Percentiles rank a stretch among this genome's conserved stretches.
phyloP scores from a whole-genome alignment of 1,140 invertebrate genomes.

The Bombus huntii region DNA sequence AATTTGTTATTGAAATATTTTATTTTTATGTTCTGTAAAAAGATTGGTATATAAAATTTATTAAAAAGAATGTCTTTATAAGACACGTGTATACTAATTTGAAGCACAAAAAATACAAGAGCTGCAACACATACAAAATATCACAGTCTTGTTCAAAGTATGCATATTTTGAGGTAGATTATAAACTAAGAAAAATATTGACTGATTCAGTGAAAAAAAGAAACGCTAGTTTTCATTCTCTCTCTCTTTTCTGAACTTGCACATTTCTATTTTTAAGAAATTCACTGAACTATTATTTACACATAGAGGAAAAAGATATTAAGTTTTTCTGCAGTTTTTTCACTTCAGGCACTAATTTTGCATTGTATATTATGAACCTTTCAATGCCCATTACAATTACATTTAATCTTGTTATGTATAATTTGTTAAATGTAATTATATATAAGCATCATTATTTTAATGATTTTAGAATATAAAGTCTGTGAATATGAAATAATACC shows the following conservation, averaged over 20 bases:
- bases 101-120: not conserved
- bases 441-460: not conserved
- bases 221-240: no score
- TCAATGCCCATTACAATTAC: conserved; percentile 14
- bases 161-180: not conserved
- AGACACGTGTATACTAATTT: not conserved
- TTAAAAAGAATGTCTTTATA: conserved; percentile 10
- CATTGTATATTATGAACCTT: not conserved
- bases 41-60: not conserved
- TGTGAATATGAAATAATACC: not conserved
- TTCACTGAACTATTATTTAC: no score
- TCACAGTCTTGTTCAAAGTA: conserved; percentile 23
- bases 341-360: not conserved
- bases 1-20: conserved; percentile 5
- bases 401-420: not conserved
- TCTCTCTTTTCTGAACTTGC: not conserved
- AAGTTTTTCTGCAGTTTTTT: not conserved
- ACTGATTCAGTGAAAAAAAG: no score
- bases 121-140: not conserved
- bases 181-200: not conserved
- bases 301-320: not conserved
- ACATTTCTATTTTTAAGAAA: not conserved
- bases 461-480: not conserved
- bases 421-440: conserved; percentile 4
- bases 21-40: not conserved